Evolutionary conservation across 2,797 vertebrate genomes (phyloP), one percentile per base, ranked within the genome.

Genomic region (Acanthopagrus latus): DNA sequence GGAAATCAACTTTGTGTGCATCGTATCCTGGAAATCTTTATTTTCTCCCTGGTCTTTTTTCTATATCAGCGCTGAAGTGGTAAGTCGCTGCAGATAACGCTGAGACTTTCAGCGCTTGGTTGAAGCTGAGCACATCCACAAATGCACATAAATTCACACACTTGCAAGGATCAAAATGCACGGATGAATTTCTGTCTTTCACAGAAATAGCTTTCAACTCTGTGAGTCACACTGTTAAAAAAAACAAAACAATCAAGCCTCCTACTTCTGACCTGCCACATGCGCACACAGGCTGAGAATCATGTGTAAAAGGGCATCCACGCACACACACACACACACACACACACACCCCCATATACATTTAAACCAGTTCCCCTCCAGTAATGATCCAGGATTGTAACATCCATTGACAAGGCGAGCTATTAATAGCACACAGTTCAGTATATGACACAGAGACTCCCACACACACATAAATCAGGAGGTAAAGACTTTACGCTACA

Each of bases 221-320:
- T 65, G 69, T 13, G 89, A 93, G 88, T 93, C 92, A 93, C 71
- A 79, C 69, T 92, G 90, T 94, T 92, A 88, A 89, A 81, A 76
- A 82, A 80, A 66, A 74, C 20, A 33, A 38, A 68, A 88, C 89
- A 87, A 89, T 84, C 64, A 71, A 62, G 64, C 71, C 81, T 86
- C 69, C 73, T 62, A 76, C 79, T 89, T 87, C 85, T 81, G 74
- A 88, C 80, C 80, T 73, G 67, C 62, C 80, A 81, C 59, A 70
- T 64, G 29, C 64, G 66, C 54, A 4, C 50, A 65, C 55, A 71
- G 25, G 51, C 54, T 58, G 48, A 78, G 65, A 69, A 75, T 66
- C 7, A 77, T 81, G 74, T 38, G 21, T 56, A 66, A 48, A 64
- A 70, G 57, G 59, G 54, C 46, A 41, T 12, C 8, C 52, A 64